Percentiles rank a stretch among this genome's conserved stretches.
These are phyloP conservation scores for Prosopocoilus inquinatus DNA, from an alignment of 2,888 invertebrate genomes.

Conservation along the genomic window DNA sequence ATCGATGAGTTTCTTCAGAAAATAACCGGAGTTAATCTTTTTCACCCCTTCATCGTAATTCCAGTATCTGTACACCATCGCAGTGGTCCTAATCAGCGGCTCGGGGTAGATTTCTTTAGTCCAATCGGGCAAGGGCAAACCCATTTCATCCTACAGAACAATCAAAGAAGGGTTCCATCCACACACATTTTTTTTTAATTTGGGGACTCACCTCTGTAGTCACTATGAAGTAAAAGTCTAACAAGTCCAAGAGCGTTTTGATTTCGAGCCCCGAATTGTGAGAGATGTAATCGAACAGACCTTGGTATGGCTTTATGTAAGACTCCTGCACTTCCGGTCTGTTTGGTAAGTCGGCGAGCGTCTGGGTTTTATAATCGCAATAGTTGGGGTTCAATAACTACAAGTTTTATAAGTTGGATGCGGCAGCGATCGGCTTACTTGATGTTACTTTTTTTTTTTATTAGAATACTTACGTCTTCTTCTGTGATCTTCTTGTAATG, in stretches of 20 bases:
- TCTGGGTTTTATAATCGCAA: conserved; percentile 25
- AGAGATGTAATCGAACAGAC: conserved; percentile 28
- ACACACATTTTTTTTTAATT: neutral
- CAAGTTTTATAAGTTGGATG: neutral
- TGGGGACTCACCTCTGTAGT: conserved; percentile 29
- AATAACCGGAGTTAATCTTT: conserved; percentile 47
- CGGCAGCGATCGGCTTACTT: no score
- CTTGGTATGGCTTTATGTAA: conserved; percentile 31
- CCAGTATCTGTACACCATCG: conserved; percentile 45
- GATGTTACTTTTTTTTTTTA: neutral
- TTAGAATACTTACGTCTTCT: conserved; percentile 35
- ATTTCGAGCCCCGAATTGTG: conserved; percentile 31
- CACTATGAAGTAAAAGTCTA: conserved; percentile 34
- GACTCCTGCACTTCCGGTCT: conserved; percentile 25
- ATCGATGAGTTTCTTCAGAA: conserved; percentile 39
- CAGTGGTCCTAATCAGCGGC: conserved; percentile 40
- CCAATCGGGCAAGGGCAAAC: conserved; percentile 50
- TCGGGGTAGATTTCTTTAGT: conserved; percentile 43
- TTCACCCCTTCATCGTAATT: conserved; percentile 38
- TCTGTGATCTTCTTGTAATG: conserved; percentile 25
- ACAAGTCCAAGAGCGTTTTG: conserved; percentile 28
- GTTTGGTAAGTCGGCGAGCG: conserved; percentile 22
- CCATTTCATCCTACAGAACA: conserved; percentile 37
- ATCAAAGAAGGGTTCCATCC: neutral
- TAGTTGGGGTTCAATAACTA: conserved; percentile 31